These are phyloP conservation scores for Pyrrhia umbra DNA, from an alignment of 2,888 invertebrate genomes.

Conservation along the genomic window DNA sequence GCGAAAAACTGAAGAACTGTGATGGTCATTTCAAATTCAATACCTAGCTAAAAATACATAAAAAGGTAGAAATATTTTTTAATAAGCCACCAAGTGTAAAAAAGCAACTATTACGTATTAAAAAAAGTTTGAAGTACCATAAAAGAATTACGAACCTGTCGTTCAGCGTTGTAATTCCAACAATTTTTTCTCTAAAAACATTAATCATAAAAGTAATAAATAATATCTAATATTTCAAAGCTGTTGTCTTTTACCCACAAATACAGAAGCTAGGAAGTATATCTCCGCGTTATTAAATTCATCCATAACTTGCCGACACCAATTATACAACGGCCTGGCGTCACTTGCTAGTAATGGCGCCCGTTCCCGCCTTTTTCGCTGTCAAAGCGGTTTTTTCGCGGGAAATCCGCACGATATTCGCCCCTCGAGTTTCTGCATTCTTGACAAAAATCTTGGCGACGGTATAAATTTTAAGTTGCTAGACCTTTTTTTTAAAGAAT, in stretches of 20 bases:
- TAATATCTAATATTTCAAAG: conserved; percentile 55
- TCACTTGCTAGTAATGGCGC: conserved; percentile 92
- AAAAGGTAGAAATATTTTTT: too few relatives aligned
- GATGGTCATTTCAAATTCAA: too few relatives aligned
- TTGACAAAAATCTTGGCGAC: conserved; percentile 62
- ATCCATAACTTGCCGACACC: conserved; percentile 78
- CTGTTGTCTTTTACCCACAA: conserved; percentile 62
- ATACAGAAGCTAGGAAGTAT: conserved; percentile 54
- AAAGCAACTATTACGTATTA: neutral
- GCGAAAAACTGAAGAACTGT: too few relatives aligned
- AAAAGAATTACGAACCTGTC: neutral
- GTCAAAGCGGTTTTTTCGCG: conserved; percentile 88
- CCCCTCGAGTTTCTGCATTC: conserved; percentile 65
- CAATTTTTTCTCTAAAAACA: conserved; percentile 27
- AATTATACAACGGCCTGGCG: conserved; percentile 83
- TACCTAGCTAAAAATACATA: too few relatives aligned
- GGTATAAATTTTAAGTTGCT: conserved; percentile 63
- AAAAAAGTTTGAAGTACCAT: neutral
- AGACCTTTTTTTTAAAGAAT: conserved; percentile 56
- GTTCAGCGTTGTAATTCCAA: conserved; percentile 9
- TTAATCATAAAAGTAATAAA: conserved; percentile 38
- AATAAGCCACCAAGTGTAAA: too few relatives aligned
- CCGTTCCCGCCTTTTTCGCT: conserved; percentile 89
- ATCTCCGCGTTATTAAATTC: conserved; percentile 70
- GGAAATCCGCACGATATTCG: conserved; percentile 75